Percentiles rank a stretch among this genome's conserved stretches.
Evolutionary conservation across 30 jellyfish, hydroid and myxozoan genomes (phyloP).

Genomic region (Aurelia aurita): DNA sequence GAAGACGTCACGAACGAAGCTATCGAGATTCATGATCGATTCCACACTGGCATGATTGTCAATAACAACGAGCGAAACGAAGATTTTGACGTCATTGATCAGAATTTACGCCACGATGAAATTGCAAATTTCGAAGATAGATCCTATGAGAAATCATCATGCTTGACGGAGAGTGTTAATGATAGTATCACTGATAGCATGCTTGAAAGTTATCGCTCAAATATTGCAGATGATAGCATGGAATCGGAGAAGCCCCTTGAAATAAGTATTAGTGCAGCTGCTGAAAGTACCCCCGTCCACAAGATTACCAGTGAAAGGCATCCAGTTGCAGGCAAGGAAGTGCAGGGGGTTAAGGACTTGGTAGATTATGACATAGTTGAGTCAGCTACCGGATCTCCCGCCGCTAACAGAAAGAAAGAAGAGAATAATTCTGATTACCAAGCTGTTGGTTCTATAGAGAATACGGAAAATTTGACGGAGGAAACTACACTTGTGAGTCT

Average conservation of each 20-base stretch:
- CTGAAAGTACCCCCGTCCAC: neutral
- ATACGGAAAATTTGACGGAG: neutral
- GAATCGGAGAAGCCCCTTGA: conserved; percentile 94
- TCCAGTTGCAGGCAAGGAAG: neutral
- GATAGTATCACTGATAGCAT: conserved; percentile 56
- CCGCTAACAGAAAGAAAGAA: neutral
- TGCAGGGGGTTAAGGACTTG: conserved; percentile 31
- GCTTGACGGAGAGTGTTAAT: conserved; percentile 37
- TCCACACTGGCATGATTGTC: conserved; percentile 80
- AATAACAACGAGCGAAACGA: conserved; percentile 96
- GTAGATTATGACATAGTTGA: conserved; percentile 69
- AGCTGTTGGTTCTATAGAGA: neutral
- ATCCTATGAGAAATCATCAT: conserved; percentile 85
- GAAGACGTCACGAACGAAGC: conserved; percentile 97
- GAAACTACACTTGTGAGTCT: neutral
- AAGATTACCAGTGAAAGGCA: neutral
- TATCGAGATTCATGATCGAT: conserved; percentile 77
- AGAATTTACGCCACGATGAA: conserved; percentile 81
- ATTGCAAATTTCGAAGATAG: conserved; percentile 85
- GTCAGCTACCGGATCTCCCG: conserved; percentile 10
- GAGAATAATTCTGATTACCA: neutral
- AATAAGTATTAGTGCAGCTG: conserved; percentile 62
- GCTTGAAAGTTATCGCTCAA: conserved; percentile 60
- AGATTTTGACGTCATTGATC: conserved; percentile 96
- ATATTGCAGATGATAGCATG: conserved; percentile 46